A percentile compares a stretch with the other conserved stretches of the same genome.
These are phyloP conservation scores for Agriopis aurantiaria DNA, from an alignment of 2,888 invertebrate genomes.

Conservation along the genomic window DNA sequence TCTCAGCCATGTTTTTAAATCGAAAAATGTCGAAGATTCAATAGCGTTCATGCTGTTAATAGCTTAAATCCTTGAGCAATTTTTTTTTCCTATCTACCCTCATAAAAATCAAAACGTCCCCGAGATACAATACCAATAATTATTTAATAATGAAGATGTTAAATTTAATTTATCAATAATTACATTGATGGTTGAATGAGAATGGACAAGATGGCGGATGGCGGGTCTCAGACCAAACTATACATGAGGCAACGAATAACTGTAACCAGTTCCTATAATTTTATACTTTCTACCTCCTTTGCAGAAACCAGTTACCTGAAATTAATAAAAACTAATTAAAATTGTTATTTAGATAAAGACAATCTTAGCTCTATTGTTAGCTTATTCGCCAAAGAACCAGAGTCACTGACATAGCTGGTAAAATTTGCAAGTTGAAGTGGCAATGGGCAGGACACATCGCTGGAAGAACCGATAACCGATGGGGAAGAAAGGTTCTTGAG, in stretches of 20 bases:
- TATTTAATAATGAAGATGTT: neutral
- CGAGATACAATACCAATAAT: conserved; percentile 1
- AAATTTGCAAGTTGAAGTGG: too few species aligned
- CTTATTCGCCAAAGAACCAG: too few species aligned
- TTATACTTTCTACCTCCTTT: conserved; percentile 35
- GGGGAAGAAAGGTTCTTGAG: too few species aligned
- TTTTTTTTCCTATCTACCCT: conserved; percentile 46
- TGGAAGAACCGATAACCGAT: too few species aligned
- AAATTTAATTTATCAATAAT: neutral
- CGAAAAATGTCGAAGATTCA: conserved; percentile 21
- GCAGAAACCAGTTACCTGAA: conserved; percentile 45
- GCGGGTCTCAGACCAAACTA: neutral
- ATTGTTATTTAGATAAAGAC: neutral
- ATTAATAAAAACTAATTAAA: conserved; percentile 3
- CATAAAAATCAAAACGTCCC: conserved; percentile 19
- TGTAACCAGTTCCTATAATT: conserved; percentile 12
- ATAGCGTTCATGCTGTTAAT: conserved; percentile 44
- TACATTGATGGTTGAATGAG: neutral
- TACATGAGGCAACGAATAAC: conserved; percentile 11
- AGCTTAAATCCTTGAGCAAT: conserved; percentile 53
- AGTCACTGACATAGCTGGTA: too few species aligned
- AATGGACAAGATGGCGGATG: conserved; percentile 25
- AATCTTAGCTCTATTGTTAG: too few species aligned
- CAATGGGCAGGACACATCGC: too few species aligned
- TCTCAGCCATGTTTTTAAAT: neutral